Percentiles rank a stretch among this genome's conserved stretches.
phyloP scores from a whole-genome alignment of 1,140 invertebrate genomes.

The Aphis gossypii region DNA sequence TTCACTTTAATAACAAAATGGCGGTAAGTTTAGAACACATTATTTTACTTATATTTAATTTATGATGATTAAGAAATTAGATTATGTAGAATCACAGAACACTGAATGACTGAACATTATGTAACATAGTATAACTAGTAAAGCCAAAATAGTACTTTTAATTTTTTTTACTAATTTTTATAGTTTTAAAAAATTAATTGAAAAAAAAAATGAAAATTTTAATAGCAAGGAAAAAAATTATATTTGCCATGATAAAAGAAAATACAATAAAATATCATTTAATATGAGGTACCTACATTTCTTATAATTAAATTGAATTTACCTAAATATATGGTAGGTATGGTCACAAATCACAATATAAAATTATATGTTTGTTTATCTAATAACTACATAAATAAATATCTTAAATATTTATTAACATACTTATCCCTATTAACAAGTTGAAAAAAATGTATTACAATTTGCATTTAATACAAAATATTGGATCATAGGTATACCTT shows the following conservation, averaged over 20 bases:
- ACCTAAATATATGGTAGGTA: neutral
- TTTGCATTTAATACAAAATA: neutral
- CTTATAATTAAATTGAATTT: neutral
- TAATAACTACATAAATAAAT: neutral
- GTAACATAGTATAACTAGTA: neutral
- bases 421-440: neutral
- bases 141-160: neutral
- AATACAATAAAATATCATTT: neutral
- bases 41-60: neutral
- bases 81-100: neutral
- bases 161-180: neutral
- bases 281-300: neutral
- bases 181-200: neutral
- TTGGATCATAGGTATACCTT: neutral
- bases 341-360: neutral
- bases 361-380: neutral
- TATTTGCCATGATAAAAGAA: neutral
- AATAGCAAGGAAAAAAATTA: neutral
- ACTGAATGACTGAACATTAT: neutral
- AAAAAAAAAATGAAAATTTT: neutral
- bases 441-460: neutral
- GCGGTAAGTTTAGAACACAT: conserved; percentile 38
- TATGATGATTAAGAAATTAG: neutral
- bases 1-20: conserved; percentile 6
- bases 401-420: neutral